phyloP scores from a whole-genome alignment of 2,888 invertebrate genomes.

The Muschampia plurimacula region DNA sequence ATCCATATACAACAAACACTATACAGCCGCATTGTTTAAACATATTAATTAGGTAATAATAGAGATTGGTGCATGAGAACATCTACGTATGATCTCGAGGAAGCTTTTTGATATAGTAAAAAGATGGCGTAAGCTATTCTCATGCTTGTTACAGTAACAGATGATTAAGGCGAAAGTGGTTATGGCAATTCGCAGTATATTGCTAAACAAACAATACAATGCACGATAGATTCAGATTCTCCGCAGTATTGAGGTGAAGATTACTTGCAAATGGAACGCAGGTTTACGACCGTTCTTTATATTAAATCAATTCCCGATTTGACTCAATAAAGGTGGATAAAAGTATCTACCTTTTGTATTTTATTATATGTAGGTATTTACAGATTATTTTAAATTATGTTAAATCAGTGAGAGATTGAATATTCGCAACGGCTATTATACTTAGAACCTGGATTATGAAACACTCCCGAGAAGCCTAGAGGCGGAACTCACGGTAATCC shows the following conservation, averaged over 20 bases:
- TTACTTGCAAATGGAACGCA: not conserved
- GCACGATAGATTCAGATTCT: not conserved
- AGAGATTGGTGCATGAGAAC: slow-evolving; percentile 39
- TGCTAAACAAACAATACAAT: slow-evolving; percentile 14
- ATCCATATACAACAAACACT: slow-evolving; percentile 14
- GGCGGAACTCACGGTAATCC: too few species aligned
- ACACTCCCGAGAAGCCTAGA: too few species aligned
- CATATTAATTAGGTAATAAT: slow-evolving; percentile 28
- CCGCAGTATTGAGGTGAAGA: not conserved
- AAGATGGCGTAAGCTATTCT: slow-evolving; percentile 25
- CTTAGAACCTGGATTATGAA: too few species aligned
- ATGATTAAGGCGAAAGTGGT: slow-evolving; percentile 29
- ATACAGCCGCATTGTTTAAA: slow-evolving; percentile 27
- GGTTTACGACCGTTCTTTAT: too few species aligned
- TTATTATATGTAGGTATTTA: too few species aligned
- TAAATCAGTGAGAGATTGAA: too few species aligned
- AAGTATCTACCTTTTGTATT: too few species aligned
- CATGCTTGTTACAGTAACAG: slow-evolving; percentile 27
- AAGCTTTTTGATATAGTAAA: slow-evolving; percentile 37
- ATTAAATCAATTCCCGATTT: too few species aligned
- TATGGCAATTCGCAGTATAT: slow-evolving; percentile 25
- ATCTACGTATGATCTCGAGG: slow-evolving; percentile 43
- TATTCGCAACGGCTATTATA: too few species aligned
- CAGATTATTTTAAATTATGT: too few species aligned
- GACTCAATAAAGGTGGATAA: too few species aligned